Percentiles rank a stretch among this genome's conserved stretches.
phyloP scores from a whole-genome alignment of 2,113 vertebrate genomes.

The Mirounga angustirostris region DNA sequence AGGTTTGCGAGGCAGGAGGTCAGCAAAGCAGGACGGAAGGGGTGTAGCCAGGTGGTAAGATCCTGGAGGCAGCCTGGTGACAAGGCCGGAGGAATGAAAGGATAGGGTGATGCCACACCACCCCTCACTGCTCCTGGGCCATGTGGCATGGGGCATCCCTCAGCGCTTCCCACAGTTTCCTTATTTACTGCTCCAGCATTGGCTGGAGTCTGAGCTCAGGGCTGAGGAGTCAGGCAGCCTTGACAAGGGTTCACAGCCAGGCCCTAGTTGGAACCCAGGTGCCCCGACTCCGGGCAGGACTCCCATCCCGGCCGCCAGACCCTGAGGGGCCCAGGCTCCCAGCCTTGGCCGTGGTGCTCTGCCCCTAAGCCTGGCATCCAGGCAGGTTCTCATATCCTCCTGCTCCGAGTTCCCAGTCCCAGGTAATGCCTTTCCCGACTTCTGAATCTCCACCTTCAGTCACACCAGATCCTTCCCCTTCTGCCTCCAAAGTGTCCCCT shows the following conservation, averaged over 20 bases:
- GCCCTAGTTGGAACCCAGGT: accelerated
- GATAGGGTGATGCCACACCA: accelerated
- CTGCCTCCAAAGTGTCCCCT: no score
- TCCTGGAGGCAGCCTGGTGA: background rate
- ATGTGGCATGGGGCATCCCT: accelerated
- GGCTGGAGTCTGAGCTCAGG: no score
- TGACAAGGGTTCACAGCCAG: background rate
- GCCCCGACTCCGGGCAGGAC: accelerated
- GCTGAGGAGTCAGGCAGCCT: accelerated
- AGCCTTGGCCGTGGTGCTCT: accelerated
- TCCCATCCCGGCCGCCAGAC: background rate
- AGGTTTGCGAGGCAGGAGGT: background rate
- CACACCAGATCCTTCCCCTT: background rate
- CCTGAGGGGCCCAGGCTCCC: accelerated
- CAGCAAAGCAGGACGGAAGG: background rate
- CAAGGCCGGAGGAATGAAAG: accelerated
- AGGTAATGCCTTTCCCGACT: background rate
- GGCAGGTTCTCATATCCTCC: no score
- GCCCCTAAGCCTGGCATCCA: background rate
- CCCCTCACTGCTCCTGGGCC: accelerated
- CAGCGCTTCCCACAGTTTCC: accelerated
- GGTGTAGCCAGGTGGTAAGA: accelerated
- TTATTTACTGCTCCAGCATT: accelerated
- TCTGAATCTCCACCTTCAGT: no score
- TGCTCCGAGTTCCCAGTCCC: background rate